Base-by-base conservation (phyloP, 2,888 invertebrate species). In the Frankliniella fusca region DNA sequence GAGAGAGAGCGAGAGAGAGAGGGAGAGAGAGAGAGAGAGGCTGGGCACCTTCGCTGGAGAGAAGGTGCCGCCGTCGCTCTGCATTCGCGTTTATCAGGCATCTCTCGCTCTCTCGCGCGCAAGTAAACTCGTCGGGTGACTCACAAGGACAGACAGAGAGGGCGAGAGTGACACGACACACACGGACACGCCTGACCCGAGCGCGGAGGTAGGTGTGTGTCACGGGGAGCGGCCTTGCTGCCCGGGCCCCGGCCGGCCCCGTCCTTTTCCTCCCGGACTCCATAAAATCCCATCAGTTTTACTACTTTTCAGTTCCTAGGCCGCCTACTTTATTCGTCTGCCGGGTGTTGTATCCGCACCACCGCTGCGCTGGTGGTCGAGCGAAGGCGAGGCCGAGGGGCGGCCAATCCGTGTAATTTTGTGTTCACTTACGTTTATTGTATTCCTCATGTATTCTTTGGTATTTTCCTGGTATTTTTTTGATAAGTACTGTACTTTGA, bases 291-390 rank as follows among this genome's bases (percentile, higher is more conserved):
- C 70, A 70, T 70, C 70, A 23, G 23, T 76, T 76, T 76, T 76
- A 76, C 70, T 76, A 76, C 70, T 76, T 76, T 76, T 76, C 70
- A 76, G 70, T 12, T 76, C 70, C 70, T 27, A 23, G 23, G 70
- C 70, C 27, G 70, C 61, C n/a, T 61, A 61, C n/a, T 20, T 61
- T 61, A 61, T 61, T 61, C 61, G 18, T n/a, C 38, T 38, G 5
- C 38, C 38, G 38, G 38, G 38, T 38, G 61, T 61, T 7, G 61
- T 61, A 18, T 61, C 61, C 54, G 15, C 9, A 15, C 54, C 54
- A 9, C 54, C 54, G 54, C 54, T n/a, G n/a, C 61, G 61, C 61
- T 3, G 61, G 18, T n/a, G 61, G 61, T 61, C 7, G 61, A 61
- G 38, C 38, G 38, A 5, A 38, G 38, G 38, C 38, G 2, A 38